These are phyloP conservation scores for Borostomias antarcticus DNA, from an alignment of 2,797 vertebrate genomes.

Conservation along the genomic window DNA sequence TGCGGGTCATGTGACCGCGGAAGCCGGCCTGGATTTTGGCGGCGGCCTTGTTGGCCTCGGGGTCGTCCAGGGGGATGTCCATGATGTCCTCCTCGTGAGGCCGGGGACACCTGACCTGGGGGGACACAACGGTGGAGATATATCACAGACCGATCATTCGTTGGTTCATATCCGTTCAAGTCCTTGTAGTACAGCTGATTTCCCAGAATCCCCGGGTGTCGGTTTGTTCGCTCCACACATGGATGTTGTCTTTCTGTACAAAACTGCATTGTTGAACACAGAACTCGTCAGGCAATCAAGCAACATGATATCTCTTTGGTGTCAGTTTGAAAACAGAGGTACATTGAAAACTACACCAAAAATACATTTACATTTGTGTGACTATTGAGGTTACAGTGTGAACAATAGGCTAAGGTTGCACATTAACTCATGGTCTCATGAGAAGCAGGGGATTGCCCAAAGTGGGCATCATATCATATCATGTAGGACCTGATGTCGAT, in stretches of 20 bases:
- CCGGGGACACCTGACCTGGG: slow-evolving; percentile 89
- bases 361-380: too few relatives aligned
- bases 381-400: too few relatives aligned
- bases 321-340: not conserved
- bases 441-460: too few relatives aligned
- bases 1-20: slow-evolving; percentile 97
- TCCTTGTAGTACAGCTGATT: not conserved
- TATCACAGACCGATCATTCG: too few relatives aligned
- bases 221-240: not conserved
- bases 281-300: too few relatives aligned
- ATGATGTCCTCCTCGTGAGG: slow-evolving; percentile 92
- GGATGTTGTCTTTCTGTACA: not conserved
- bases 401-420: too few relatives aligned
- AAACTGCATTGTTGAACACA: too few relatives aligned
- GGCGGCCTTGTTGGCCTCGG: slow-evolving; percentile 93
- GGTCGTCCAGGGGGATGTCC: slow-evolving; percentile 96
- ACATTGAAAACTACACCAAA: not conserved
- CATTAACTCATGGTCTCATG: too few relatives aligned
- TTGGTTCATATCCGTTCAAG: not conserved
- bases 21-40: slow-evolving; percentile 99
- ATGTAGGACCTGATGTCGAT: not conserved
- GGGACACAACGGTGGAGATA: too few relatives aligned
- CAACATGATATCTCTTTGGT: too few relatives aligned
- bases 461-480: too few relatives aligned
- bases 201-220: not conserved